phyloP scores from a whole-genome alignment of 2,113 vertebrate genomes.

The Oryzias woworae region DNA sequence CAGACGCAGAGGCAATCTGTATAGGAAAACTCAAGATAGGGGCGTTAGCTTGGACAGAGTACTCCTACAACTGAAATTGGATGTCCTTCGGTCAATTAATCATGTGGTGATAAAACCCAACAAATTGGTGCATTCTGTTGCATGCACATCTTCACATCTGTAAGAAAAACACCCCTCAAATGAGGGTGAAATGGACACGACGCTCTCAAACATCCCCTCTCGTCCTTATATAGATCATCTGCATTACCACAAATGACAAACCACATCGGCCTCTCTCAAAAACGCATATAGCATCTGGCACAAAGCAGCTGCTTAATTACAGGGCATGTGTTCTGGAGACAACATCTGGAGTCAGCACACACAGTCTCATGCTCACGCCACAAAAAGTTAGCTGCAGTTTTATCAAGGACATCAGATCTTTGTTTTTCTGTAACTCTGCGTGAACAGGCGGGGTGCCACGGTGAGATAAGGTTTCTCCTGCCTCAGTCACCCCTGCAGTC shows the following conservation, averaged over 20 bases:
- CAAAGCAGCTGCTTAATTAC: constrained; percentile 65
- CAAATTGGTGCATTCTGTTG: background rate
- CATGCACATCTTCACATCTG: background rate
- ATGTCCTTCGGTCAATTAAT: background rate
- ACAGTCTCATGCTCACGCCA: constrained; percentile 10
- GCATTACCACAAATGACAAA: constrained; percentile 44
- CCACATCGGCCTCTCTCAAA: constrained; percentile 49
- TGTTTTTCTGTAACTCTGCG: no score
- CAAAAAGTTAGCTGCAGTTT: no score
- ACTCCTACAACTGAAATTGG: background rate
- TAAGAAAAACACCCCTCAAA: no score
- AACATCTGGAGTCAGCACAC: constrained; percentile 44
- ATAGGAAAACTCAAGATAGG: background rate
- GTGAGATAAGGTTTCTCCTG: background rate
- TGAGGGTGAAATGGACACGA: background rate
- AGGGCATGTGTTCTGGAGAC: constrained; percentile 39
- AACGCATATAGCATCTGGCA: constrained; percentile 72
- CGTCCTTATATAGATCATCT: constrained; percentile 43
- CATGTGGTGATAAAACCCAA: constrained; percentile 11
- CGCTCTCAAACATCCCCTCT: background rate
- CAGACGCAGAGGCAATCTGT: background rate
- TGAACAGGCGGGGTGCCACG: no score
- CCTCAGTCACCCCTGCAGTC: constrained; percentile 36
- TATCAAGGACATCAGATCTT: no score
- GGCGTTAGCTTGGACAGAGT: background rate